Base-by-base conservation (phyloP, 2,113 vertebrate species). In the Microcebus tavaratra region DNA sequence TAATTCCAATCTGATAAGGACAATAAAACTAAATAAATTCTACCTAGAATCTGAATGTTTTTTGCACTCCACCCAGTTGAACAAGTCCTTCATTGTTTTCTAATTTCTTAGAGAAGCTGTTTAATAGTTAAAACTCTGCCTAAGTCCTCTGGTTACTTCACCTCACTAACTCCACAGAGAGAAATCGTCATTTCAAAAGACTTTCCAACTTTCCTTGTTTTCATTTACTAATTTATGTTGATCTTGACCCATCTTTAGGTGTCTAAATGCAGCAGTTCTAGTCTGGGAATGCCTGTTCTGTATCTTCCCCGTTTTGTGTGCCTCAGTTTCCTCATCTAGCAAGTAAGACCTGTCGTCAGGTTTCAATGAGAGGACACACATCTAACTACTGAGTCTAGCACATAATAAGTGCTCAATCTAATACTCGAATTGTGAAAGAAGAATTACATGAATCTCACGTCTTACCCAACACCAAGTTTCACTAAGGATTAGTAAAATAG, bases 1-100 rank as follows among this genome's bases (percentile, higher is more conserved):
- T 87, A 75, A 84, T 39, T 83, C 88, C 57, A 96, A 92, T 67
- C 42, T 90, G 21, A 39, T 70, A 85, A 88, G 55, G 80, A 39
- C 10, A 67, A 59, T 68, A 63, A 83, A 90, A 79, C 10, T 55
- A 1, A 91, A 86, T 89, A 90, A 72, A 23, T 75, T 95, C 53
- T 59, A 72, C 20, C 42, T 45, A 84, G 39, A 65, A 29, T 53
- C 18, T 39, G 80, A 90, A 80, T 9, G 3, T 90, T 67, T 34
- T 34, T 17, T 90, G 31, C 12, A 48, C 8, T 68, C 73, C 80
- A 29, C 31, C 21, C 23, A 57, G 4, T 45, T 87, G 73, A 68
- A 59, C 31, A 73, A 21, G 39, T 61, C 29, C 27, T 73, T 75
- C 11, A 23, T 12, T 59, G 14, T 36, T 78, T 91, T 70, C 45